Percentiles rank a stretch among this genome's conserved stretches.
phyloP scores from a whole-genome alignment of 2,888 invertebrate species.

The Rugalucina vietnamica region DNA sequence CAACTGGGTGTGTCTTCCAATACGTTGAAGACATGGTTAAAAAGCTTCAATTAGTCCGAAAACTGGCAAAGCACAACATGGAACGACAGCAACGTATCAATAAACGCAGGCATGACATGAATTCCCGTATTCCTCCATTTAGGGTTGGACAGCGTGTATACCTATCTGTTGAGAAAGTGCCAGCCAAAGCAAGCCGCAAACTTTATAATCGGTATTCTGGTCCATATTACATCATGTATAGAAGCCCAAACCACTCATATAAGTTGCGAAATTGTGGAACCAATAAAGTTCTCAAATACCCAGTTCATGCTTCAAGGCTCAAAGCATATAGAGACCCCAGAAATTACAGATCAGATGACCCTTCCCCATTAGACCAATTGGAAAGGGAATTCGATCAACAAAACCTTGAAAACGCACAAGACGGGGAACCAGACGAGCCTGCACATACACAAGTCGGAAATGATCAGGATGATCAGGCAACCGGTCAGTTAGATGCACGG shows the following conservation, averaged over 20 bases:
- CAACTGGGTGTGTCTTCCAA: not conserved
- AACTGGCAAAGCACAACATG: conserved; percentile 9
- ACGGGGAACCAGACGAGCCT: too few species aligned
- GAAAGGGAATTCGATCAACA: not conserved
- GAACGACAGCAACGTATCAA: not conserved
- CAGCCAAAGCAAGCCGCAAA: conserved; percentile 20
- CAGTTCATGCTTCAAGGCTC: conserved; percentile 13
- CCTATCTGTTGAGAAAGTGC: not conserved
- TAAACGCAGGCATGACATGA: conserved; percentile 26
- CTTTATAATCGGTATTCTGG: conserved; percentile 25
- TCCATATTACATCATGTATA: conserved; percentile 29
- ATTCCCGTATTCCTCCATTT: conserved; percentile 22
- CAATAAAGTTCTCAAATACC: conserved; percentile 7
- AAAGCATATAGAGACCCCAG: conserved; percentile 16
- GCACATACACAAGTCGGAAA: not conserved
- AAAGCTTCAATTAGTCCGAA: not conserved
- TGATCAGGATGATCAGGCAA: too few species aligned
- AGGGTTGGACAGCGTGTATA: conserved; percentile 20
- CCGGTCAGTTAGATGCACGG: too few species aligned
- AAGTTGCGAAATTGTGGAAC: conserved; percentile 19
- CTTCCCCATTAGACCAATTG: not conserved
- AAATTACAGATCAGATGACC: not conserved
- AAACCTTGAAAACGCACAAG: not conserved
- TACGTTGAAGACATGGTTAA: not conserved
- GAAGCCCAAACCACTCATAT: conserved; percentile 26